Evolutionary conservation across 2,113 vertebrate species (phyloP), one percentile per base, ranked within the genome.

Genomic region (Pampusana beccarii): DNA sequence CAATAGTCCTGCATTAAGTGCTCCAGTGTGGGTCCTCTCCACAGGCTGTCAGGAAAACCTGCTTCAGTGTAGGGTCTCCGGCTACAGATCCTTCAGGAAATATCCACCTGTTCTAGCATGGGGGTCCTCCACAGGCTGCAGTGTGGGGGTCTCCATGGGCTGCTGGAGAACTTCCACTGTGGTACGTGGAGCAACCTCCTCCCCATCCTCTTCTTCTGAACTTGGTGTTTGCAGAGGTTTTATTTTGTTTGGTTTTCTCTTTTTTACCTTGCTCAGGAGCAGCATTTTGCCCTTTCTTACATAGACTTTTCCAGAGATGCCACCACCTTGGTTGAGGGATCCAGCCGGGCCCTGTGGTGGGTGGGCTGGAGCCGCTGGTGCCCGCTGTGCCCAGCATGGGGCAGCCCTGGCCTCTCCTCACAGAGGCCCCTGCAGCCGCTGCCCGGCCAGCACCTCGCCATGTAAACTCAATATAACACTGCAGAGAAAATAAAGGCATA

Each of bases 321-420:
- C 15, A 5, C 24, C 3, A 3, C 10, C 5, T 18, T 38, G 31
- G 9, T 29, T 5, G 48, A 2, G 13, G 23, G 34, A 17, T 40
- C 28, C 16, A 16, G 26, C 48, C 1, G 2, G 29, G 38, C 48
- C 33, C 51, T 60, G 66, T 0, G 3, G 28, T 23, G 16, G 26
- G 13, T 25, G 53, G 0, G 2, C 12, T 46, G 20, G 16, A 72
- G 8, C 50, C 0, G 8, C 80, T 50, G 34, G 51, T 20, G 29
- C 20, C 0, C 1, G 18, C 33, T 4, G 3, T 4, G 14, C 51
- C 13, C 0, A 2, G n/a, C 16, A 5, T 0, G 1, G n/a, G 16
- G 13, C 20, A 40, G 44, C 11, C 29, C 28, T 1, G 1, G 33
- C n/a, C 33, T 31, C 33, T 20, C 34, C 18, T 86, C 29, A n/a